A percentile compares a stretch with the other conserved stretches of the same genome.
Evolutionary conservation across 2,797 vertebrate genomes (phyloP).

Genomic region (Danio jaintianensis): DNA sequence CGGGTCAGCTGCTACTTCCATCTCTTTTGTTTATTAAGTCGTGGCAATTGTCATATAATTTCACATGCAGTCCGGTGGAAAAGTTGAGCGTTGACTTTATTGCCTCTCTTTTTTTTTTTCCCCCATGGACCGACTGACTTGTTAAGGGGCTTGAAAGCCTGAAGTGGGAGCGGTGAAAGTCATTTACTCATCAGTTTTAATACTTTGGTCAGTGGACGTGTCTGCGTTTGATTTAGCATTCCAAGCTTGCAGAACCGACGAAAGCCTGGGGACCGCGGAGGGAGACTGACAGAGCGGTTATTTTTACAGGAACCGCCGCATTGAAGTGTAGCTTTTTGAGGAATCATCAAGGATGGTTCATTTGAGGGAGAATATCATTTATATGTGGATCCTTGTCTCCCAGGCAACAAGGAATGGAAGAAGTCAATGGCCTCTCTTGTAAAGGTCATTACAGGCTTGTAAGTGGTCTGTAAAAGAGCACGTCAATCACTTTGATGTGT

Average conservation of each 20-base stretch:
- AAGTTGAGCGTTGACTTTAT: slow-evolving; percentile 77
- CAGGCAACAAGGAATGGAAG: slow-evolving; percentile 54
- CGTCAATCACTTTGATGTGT: slow-evolving; percentile 70
- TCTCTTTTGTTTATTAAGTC: slow-evolving; percentile 77
- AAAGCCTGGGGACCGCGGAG: slow-evolving; percentile 68
- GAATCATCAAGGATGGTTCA: slow-evolving; percentile 65
- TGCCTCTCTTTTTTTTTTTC: slow-evolving; percentile 59
- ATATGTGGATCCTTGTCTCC: slow-evolving; percentile 51
- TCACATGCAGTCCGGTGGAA: slow-evolving; percentile 73
- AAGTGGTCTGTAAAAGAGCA: slow-evolving; percentile 66
- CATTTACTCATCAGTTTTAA: slow-evolving; percentile 71
- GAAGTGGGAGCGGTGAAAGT: slow-evolving; percentile 68
- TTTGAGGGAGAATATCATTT: slow-evolving; percentile 58
- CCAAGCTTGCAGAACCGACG: slow-evolving; percentile 70
- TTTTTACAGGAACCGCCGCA: slow-evolving; percentile 70
- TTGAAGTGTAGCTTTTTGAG: slow-evolving; percentile 67
- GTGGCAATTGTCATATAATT: slow-evolving; percentile 75
- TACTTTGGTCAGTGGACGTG: slow-evolving; percentile 71
- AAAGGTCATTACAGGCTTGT: slow-evolving; percentile 69
- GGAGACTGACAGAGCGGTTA: slow-evolving; percentile 68
- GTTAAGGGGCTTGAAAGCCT: slow-evolving; percentile 71
- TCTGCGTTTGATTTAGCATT: slow-evolving; percentile 77
- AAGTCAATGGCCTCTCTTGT: slow-evolving; percentile 59
- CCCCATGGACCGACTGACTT: slow-evolving; percentile 66
- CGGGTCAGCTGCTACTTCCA: slow-evolving; percentile 75